Evolutionary conservation across 2,113 vertebrate genomes (phyloP).

Genomic region (Typhlomys cinereus): DNA sequence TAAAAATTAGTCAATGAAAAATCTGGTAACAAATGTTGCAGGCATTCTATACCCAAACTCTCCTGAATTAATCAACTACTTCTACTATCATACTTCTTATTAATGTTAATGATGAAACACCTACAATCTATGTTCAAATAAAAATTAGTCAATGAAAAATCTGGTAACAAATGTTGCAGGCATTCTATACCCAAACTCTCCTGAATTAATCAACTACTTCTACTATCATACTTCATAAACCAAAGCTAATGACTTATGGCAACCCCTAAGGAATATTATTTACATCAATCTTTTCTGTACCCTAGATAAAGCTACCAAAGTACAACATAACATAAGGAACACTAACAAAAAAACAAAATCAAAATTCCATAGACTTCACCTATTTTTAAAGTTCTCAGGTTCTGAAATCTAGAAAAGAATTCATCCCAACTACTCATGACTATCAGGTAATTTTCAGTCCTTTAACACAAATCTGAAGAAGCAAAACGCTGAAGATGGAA

Average conservation of each 20-base stretch:
- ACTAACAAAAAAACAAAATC: not conserved
- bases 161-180: not conserved
- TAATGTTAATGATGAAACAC: not conserved
- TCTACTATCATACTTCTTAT: not conserved
- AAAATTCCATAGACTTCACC: not conserved
- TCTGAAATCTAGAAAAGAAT: slow-evolving; percentile 16
- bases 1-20: slow-evolving; percentile 30
- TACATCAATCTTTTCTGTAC: not conserved
- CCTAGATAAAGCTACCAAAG: not conserved
- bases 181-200: not conserved
- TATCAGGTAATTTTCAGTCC: not conserved
- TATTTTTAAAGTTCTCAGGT: slow-evolving; percentile 21
- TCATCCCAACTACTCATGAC: not conserved
- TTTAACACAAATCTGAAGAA: slow-evolving; percentile 31
- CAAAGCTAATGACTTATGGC: not conserved
- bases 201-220: not conserved
- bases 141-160: slow-evolving; percentile 40
- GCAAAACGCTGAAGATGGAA: too few species aligned
- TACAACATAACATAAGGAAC: not conserved
- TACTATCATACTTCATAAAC: slow-evolving; percentile 17
- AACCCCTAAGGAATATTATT: slow-evolving; percentile 10
- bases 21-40: not conserved
- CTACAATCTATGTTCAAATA: slow-evolving; percentile 6
- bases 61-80: not conserved
- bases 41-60: not conserved